Conservation (phyloP, 2,888 invertebrate species). For the Aphodius sticticus region DNA sequence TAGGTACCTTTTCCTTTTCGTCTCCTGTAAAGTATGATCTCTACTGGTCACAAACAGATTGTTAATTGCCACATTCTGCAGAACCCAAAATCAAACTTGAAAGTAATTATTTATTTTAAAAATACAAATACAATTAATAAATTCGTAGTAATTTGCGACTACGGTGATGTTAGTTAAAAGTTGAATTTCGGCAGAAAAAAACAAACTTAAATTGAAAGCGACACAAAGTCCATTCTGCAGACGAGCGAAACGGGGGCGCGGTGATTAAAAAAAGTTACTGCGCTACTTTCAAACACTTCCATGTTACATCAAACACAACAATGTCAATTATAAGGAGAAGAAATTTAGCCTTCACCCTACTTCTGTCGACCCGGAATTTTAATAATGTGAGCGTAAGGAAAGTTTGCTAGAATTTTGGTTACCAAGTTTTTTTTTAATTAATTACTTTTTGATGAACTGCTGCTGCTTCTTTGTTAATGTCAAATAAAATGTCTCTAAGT, state of each 20-base stretch:
- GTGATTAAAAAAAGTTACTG: background rate
- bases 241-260: background rate
- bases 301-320: background rate
- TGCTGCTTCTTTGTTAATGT: background rate
- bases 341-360: background rate
- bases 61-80: no score
- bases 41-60: no score
- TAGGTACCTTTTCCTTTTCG: no score
- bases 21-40: no score
- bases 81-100: no score
- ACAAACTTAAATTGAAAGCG: background rate
- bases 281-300: constrained; percentile 4
- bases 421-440: background rate
- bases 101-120: no score
- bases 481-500: background rate
- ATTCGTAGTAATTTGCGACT: background rate
- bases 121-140: background rate
- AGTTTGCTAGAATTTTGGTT: background rate
- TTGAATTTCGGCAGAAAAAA: background rate
- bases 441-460: constrained; percentile 4
- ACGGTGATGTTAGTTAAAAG: background rate
- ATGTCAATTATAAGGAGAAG: background rate
- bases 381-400: background rate
- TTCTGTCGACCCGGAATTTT: background rate
- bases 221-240: background rate